Base-by-base conservation (phyloP, 2,113 vertebrate species). In the Peromyscus polionotus region DNA sequence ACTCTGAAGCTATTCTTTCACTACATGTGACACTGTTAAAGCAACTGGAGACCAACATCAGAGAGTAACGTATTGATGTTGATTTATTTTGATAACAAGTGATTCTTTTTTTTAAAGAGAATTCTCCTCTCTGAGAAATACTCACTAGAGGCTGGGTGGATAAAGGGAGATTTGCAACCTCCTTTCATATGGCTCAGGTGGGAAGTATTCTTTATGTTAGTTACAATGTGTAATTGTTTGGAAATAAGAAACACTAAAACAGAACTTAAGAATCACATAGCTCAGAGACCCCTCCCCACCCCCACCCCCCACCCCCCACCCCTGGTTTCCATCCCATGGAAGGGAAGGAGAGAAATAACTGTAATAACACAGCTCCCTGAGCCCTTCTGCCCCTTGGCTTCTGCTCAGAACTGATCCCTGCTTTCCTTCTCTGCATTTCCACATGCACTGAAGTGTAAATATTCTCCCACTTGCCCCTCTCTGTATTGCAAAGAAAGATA, bases 171-270 rank as follows among this genome's bases (percentile, higher is more conserved):
- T 70, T 22, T 67, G 36, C 45, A 54, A 36, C 90, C 77, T 94
- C 17, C 87, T 95, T 83, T 45, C 16, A 33, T 26, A 79, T 1
- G 0, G 5, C 26, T 70, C 48, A 76, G 24, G 42, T 86, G 28
- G 84, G 42, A 86, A 77, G 51, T 22, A 10, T 13, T 65, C 51
- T 79, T 90, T 72, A 42, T 36, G 68, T 51, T 68, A 67, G n/a
- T 26, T 88, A 3, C 28, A 48, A 75, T 51, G 31, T 31, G n/a
- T 22, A 93, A 75, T 61, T 76, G 31, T 68, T 90, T 95, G 45
- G 19, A 88, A 96, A 36, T 73, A 90, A 42, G n/a, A 77, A 88
- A 93, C 45, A 24, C 10, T 77, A 33, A 80, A 68, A 67, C 28
- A 73, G 26, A 80, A 63, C 6, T 73, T 73, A 8, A 14, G 36